Conservation (phyloP, 1,140 invertebrate species). For the Colletes gigas region DNA sequence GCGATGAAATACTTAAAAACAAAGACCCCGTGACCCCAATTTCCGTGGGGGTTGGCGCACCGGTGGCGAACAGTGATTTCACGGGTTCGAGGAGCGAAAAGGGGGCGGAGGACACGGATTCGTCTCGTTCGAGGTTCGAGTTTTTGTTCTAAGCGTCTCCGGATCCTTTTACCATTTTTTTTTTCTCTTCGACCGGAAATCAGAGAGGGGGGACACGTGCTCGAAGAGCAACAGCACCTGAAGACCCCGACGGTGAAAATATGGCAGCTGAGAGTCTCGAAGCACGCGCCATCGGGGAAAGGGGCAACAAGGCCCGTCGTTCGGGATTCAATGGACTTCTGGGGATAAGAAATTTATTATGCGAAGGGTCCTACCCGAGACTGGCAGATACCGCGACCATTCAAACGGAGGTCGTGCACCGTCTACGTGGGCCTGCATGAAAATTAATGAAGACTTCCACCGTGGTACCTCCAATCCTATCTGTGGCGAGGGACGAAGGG, state of each 20-base stretch:
- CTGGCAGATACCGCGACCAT: slow-evolving; percentile 54
- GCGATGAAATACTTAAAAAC: neutral
- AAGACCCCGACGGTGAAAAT: slow-evolving; percentile 41
- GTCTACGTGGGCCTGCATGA: slow-evolving; percentile 55
- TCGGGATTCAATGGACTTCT: slow-evolving; percentile 57
- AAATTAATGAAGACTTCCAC: slow-evolving; percentile 49
- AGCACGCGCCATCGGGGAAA: slow-evolving; percentile 67
- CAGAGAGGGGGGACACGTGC: slow-evolving; percentile 62
- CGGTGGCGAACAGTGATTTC: slow-evolving; percentile 32
- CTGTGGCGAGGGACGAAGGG: neutral
- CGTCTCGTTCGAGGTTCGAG: slow-evolving; percentile 16
- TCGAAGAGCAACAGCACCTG: slow-evolving; percentile 60
- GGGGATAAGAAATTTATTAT: slow-evolving; percentile 72
- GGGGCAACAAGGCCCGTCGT: slow-evolving; percentile 36
- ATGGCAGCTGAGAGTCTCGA: slow-evolving; percentile 62
- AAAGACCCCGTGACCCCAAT: slow-evolving; percentile 17
- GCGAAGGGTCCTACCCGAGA: slow-evolving; percentile 51
- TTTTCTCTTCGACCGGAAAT: slow-evolving; percentile 42
- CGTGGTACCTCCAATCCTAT: slow-evolving; percentile 2
- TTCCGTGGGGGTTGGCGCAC: neutral
- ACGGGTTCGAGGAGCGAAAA: slow-evolving; percentile 14
- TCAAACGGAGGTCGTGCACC: slow-evolving; percentile 48
- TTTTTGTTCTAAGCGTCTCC: slow-evolving; percentile 57
- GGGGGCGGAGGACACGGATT: slow-evolving; percentile 8
- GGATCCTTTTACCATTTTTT: slow-evolving; percentile 1